Percentiles rank a stretch among this genome's conserved stretches.
These are phyloP conservation scores for Physocephala rufipes DNA, from an alignment of 2,888 invertebrate species.

Conservation along the genomic window DNA sequence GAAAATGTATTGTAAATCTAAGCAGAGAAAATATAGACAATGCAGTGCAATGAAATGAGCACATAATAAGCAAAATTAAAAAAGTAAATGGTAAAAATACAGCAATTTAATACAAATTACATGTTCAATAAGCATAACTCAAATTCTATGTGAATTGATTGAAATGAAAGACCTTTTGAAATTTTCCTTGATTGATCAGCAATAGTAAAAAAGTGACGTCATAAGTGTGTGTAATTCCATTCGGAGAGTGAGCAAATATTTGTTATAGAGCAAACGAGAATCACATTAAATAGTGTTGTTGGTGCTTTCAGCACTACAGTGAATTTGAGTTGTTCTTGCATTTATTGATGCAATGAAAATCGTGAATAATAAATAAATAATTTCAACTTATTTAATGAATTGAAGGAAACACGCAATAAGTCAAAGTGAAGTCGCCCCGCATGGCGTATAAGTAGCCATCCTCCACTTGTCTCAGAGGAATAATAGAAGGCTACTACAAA, in stretches of 20 bases:
- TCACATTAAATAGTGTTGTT: neutral
- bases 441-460: neutral
- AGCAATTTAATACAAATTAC: too few species aligned
- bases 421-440: neutral
- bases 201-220: slow-evolving; percentile 32
- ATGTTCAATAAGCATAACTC: too few species aligned
- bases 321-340: neutral
- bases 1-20: neutral
- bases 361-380: neutral
- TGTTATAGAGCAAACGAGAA: neutral
- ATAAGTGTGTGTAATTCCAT: slow-evolving; percentile 17
- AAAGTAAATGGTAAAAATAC: too few species aligned
- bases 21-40: neutral
- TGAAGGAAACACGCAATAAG: neutral
- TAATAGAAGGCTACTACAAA: neutral
- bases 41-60: neutral
- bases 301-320: neutral
- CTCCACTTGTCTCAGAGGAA: neutral
- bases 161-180: neutral
- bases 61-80: too few species aligned
- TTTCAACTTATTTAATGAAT: neutral
- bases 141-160: too few species aligned
- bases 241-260: neutral
- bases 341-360: neutral
- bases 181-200: neutral